Base-by-base conservation (phyloP, 2,113 vertebrate genomes). In the Dasypus novemcinctus region DNA sequence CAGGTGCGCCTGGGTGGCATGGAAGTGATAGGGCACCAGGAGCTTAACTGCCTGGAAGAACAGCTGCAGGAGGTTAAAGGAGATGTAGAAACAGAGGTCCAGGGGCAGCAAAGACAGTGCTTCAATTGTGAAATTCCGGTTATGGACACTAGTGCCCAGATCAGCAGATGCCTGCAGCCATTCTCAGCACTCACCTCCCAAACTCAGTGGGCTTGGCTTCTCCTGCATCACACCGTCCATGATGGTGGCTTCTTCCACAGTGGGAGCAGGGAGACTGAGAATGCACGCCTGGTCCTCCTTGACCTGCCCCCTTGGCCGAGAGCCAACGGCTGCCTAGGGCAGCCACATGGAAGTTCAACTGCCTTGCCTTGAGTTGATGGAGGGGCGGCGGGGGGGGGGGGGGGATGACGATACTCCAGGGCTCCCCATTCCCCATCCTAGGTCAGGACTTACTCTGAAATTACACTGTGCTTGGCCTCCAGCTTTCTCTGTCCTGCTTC, bases 71-170 rank as follows among this genome's bases (percentile, higher is more conserved):
- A 86, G 64, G 72, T 75, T 27, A 83, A 21, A 75, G 29, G 10
- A 57, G 29, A 36, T 33, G 17, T 11, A 87, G 25, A 79, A 57
- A 38, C 10, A n/a, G 2, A 31, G 18, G 18, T 29, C 23, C 27
- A 41, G n/a, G 31, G 3, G 21, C 17, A 71, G 38, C n/a, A 29
- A 74, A 84, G 27, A 43, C 4, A 54, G 46, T 54, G 18, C 13
- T 86, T 79, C 38, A 17, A 23, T 31, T 92, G 17, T 90, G 54
- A 82, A 94, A 82, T 92, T 79, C 20, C 66, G 1, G 38, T 87
- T 79, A 59, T 13, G 69, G 54, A 49, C 7, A 33, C 17, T 7
- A 27, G 4, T 52, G 25, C 33, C 92, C 52, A 74, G 43, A 57
- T 6, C 57, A 63, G 1, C 29, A 49, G 8, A 4, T 6, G 4